phyloP scores from a whole-genome alignment of 2,797 vertebrate species.

The Manis crassicaudata region DNA sequence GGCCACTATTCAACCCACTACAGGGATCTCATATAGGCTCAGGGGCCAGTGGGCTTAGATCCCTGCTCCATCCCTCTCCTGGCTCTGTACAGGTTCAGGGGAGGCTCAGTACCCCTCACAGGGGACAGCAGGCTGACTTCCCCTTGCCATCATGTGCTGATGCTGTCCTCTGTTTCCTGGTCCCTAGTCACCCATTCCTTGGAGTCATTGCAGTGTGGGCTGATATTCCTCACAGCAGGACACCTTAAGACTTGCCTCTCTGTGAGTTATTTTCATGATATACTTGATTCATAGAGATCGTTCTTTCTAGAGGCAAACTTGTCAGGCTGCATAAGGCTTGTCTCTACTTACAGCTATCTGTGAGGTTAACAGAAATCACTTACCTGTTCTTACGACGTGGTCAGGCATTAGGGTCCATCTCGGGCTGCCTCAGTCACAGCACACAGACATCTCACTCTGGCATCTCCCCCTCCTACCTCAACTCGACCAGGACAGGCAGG shows the following conservation, averaged over 20 bases:
- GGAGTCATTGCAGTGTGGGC: background rate
- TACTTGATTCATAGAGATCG: background rate
- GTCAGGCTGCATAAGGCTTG: background rate
- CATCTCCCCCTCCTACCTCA: background rate
- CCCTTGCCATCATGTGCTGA: accelerated
- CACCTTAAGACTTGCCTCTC: background rate
- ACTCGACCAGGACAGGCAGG: background rate
- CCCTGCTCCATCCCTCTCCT: background rate
- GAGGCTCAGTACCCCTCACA: background rate
- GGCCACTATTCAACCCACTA: background rate
- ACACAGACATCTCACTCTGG: background rate
- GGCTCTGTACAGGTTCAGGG: background rate
- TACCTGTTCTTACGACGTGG: background rate
- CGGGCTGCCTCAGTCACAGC: background rate
- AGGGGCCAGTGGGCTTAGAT: background rate
- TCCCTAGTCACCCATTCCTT: background rate
- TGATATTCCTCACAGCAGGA: background rate
- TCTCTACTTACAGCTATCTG: background rate
- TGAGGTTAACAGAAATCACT: background rate
- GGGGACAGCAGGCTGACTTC: background rate
- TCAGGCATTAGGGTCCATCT: too few relatives aligned
- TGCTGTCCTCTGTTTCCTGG: background rate
- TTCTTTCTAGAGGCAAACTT: background rate
- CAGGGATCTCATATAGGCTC: background rate
- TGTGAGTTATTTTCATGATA: background rate